Evolutionary conservation across 2,797 vertebrate species (phyloP), one percentile per base, ranked within the genome.

Genomic region (Diplodus sargus): DNA sequence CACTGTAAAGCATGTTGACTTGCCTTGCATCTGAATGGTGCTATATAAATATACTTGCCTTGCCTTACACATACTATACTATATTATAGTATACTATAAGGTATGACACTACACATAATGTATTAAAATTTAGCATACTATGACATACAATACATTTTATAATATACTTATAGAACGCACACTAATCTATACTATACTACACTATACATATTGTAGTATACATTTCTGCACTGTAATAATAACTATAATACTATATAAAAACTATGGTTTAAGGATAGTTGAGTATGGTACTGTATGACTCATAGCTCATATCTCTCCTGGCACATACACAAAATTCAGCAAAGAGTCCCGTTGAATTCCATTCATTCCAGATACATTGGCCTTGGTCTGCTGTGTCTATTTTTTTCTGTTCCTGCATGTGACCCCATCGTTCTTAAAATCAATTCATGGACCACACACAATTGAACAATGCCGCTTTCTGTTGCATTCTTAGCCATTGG

Each of bases 391-490:
- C 59, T 76, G 9, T 18, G 60, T 18, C 23, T 23, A 5, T 67
- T 17, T 56, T 22, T 66, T 15, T 64, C 14, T 67, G 17, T 62
- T 60, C 3, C 8, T 47, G 17, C 48, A 30, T 65, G 18, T 62
- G 43, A 75, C 20, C 23, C 23, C 58, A 9, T 15, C 51, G 28
- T 47, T 22, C 9, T 56, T 56, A 22, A 51, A 71, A 76, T 34
- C 22, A n/a, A 61, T 43, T 47, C 56, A 73, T 71, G 49, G 70
- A 75, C 25, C 34, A 23, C 7, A 57, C 22, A 43, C 4, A 18
- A 28, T 0, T 69, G 51, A 63, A 73, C 57, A 58, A 47, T 57
- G n/a, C 15, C 0, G 12, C 45, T 72, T 47, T 70, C 45, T 85
- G 68, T 65, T 59, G 49, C 60, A 47, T 51, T 64, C 23, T 34